phyloP scores from a whole-genome alignment of 1,140 invertebrate species.

The Drosophila lacertosa region DNA sequence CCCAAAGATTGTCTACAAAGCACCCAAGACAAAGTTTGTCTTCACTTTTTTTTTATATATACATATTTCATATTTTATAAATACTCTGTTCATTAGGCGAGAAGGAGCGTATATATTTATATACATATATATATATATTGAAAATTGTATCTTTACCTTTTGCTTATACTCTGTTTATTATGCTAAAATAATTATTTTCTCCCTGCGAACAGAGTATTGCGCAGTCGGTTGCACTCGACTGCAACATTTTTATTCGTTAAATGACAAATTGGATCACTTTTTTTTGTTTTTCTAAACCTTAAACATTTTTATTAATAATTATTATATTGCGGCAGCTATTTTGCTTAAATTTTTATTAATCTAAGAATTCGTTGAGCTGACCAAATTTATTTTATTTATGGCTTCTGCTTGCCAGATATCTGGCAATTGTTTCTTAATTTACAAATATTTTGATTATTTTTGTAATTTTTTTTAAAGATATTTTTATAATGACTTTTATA shows the following conservation, averaged over 20 bases:
- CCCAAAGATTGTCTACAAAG: slow-evolving; percentile 62
- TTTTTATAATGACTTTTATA: too few species aligned
- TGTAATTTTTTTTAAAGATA: background rate
- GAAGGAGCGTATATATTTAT: background rate
- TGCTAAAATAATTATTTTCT: too few species aligned
- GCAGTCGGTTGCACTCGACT: too few species aligned
- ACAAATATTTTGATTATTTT: background rate
- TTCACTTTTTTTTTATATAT: background rate
- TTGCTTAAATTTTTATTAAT: background rate
- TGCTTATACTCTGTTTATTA: too few species aligned
- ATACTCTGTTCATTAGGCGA: too few species aligned
- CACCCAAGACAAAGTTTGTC: background rate
- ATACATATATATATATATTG: too few species aligned
- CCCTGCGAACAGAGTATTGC: too few species aligned
- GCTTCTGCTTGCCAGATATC: background rate
- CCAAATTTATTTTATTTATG: too few species aligned
- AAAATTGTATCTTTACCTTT: background rate
- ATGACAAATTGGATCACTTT: background rate
- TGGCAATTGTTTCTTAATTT: background rate
- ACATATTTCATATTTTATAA: background rate
- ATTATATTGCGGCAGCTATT: background rate
- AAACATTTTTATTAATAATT: slow-evolving; percentile 3
- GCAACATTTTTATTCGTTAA: background rate
- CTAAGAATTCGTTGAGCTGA: background rate
- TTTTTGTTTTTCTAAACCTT: slow-evolving; percentile 6